Evolutionary conservation across 2,113 vertebrate genomes (phyloP).

Genomic region (Heterochromis multidens): DNA sequence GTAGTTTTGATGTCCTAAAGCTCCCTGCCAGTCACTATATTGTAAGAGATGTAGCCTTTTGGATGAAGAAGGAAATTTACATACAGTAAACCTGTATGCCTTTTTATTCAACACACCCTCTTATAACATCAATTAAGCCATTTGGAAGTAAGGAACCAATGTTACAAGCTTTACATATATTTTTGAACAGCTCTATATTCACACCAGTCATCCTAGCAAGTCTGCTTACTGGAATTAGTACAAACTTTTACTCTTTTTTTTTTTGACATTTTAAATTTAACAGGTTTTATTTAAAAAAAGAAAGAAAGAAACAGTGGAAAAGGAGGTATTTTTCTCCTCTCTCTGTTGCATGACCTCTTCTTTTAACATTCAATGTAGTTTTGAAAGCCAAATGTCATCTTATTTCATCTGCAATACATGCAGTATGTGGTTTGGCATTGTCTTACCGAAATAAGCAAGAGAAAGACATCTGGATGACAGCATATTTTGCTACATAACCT

Average conservation of each 20-base stretch:
- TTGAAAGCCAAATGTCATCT: background rate
- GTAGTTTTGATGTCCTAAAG: background rate
- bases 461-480: background rate
- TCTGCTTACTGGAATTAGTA: too few relatives aligned
- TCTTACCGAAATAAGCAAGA: background rate
- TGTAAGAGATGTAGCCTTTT: too few relatives aligned
- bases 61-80: too few relatives aligned
- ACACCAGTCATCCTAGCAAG: background rate
- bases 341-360: fast-evolving
- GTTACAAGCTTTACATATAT: background rate
- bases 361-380: background rate
- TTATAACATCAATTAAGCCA: background rate
- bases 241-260: too few relatives aligned
- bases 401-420: background rate
- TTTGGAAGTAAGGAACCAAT: background rate
- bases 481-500: background rate
- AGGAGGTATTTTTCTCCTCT: background rate
- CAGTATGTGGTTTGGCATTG: background rate
- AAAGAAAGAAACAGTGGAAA: too few relatives aligned
- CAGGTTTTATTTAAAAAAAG: too few relatives aligned
- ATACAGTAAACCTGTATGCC: too few relatives aligned
- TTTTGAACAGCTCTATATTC: background rate
- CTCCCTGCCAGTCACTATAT: background rate
- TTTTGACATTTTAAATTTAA: too few relatives aligned
- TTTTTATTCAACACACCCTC: background rate